Percentiles rank a stretch among this genome's conserved stretches.
Conservation (phyloP, 92 coral and sea anemone species). For the Paramuricea clavata region DNA sequence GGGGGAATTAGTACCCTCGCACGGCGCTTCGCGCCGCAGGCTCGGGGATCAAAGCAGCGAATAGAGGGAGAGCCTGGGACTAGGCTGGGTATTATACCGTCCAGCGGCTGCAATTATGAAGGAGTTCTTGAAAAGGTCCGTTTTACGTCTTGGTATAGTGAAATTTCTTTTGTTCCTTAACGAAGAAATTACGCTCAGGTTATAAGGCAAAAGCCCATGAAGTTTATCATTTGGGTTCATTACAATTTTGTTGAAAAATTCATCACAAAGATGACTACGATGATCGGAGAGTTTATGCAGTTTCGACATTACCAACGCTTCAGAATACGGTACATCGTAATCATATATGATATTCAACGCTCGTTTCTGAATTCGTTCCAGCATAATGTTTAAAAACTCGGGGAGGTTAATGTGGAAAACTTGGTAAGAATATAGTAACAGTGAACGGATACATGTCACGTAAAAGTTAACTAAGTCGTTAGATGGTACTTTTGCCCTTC, state of each 20-base stretch:
- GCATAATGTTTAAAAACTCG: slow-evolving; percentile 8
- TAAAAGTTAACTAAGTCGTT: slow-evolving; percentile 6
- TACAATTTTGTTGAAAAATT: slow-evolving; percentile 4
- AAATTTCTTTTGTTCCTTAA: slow-evolving; percentile 15
- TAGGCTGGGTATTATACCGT: not conserved
- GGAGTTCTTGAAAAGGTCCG: slow-evolving; percentile 31
- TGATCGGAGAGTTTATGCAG: slow-evolving; percentile 10
- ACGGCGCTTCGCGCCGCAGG: too few species aligned
- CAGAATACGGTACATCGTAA: slow-evolving; percentile 5
- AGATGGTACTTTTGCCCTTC: not conserved
- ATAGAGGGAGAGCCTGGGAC: too few species aligned
- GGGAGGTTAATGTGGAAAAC: slow-evolving; percentile 37
- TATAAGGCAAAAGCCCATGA: slow-evolving; percentile 27
- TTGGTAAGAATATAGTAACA: slow-evolving; percentile 18
- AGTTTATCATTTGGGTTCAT: not conserved
- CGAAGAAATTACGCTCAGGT: not conserved
- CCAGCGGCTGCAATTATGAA: slow-evolving; percentile 11
- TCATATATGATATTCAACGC: slow-evolving; percentile 23
- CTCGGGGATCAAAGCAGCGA: too few species aligned
- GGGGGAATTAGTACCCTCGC: too few species aligned
- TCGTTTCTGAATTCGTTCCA: slow-evolving; percentile 33
- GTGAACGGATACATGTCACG: slow-evolving; percentile 28
- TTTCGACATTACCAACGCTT: not conserved
- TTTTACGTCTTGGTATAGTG: not conserved
- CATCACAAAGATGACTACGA: slow-evolving; percentile 22